These are phyloP conservation scores for Ceyx margarethae DNA, from an alignment of 2,113 vertebrate genomes.

Conservation along the genomic window DNA sequence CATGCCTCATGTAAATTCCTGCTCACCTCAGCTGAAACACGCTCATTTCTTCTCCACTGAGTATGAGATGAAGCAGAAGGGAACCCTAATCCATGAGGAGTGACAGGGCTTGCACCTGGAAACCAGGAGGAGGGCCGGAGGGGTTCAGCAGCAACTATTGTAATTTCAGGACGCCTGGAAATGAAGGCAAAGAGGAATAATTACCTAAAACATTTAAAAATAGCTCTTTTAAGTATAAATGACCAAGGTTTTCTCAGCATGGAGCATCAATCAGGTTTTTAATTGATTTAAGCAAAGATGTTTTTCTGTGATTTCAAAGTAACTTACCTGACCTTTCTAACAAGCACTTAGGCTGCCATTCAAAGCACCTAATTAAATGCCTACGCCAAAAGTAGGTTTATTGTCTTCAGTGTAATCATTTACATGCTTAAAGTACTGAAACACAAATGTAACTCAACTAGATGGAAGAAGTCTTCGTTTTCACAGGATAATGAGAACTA, in stretches of 20 bases:
- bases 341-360: background rate
- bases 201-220: background rate
- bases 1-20: background rate
- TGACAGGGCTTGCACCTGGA: constrained; percentile 66
- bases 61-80: constrained; percentile 78
- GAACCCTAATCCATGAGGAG: constrained; percentile 73
- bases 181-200: background rate
- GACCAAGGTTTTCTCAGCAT: background rate
- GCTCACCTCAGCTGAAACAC: constrained; percentile 80
- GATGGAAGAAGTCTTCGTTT: background rate
- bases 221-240: background rate
- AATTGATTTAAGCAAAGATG: background rate
- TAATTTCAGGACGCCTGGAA: constrained; percentile 88
- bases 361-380: background rate
- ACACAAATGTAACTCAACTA: constrained; percentile 5
- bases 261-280: background rate
- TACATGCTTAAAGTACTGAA: constrained; percentile 10
- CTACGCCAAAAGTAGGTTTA: constrained; percentile 29
- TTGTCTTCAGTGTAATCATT: constrained; percentile 28
- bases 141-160: constrained; percentile 88
- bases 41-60: constrained; percentile 78
- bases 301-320: background rate
- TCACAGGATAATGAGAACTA: background rate
- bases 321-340: background rate
- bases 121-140: constrained; percentile 84